Conservation (phyloP, 2,113 vertebrate species). For the Dermatemys mawii region DNA sequence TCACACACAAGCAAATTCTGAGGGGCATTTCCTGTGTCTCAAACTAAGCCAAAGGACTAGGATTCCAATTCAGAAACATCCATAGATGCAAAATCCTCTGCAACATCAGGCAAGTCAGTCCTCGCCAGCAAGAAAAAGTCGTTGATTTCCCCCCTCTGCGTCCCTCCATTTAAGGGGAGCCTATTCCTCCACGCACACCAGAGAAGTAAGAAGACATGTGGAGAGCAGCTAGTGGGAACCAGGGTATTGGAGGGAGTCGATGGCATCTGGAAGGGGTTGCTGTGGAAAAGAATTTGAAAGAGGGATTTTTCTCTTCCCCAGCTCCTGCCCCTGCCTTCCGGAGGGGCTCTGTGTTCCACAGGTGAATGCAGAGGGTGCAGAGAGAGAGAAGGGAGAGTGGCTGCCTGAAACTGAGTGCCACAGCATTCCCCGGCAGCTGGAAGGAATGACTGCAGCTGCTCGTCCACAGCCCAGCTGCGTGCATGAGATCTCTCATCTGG, state of each 20-base stretch:
- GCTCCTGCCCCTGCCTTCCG: neutral
- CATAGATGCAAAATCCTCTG: neutral
- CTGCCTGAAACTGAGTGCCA: neutral
- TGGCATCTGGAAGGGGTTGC: neutral
- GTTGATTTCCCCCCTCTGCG: neutral
- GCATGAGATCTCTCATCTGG: neutral
- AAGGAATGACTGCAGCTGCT: neutral
- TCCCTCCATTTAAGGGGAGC: neutral
- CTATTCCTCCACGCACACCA: neutral
- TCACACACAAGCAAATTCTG: neutral
- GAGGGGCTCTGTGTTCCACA: neutral
- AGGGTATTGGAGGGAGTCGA: neutral
- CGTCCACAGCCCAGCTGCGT: neutral
- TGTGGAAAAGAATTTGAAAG: neutral
- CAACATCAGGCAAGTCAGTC: accelerated
- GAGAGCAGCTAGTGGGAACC: accelerated
- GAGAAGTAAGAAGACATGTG: neutral
- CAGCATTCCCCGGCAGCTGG: accelerated
- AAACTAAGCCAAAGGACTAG: neutral
- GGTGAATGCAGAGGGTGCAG: accelerated
- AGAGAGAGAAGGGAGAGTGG: neutral
- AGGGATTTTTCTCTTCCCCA: neutral
- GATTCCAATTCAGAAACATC: neutral
- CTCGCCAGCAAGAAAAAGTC: neutral
- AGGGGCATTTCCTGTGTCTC: neutral